These are phyloP conservation scores for Meloidogyne floridensis DNA, from an alignment of 1,140 invertebrate genomes.

Conservation along the genomic window DNA sequence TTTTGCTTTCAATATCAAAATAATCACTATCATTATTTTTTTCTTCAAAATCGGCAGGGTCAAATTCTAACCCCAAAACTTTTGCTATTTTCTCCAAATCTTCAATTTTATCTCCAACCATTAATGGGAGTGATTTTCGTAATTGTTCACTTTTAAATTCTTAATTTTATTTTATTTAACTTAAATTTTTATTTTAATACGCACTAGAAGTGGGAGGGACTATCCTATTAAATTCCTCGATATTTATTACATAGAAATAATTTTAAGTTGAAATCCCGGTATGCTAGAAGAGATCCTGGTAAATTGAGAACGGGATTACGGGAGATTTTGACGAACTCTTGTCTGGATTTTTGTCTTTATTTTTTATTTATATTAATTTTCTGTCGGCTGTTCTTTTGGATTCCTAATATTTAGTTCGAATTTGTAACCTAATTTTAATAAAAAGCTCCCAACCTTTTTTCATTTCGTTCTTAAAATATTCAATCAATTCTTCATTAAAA, in stretches of 20 bases:
- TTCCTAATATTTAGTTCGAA: no score
- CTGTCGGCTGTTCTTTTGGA: no score
- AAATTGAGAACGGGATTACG: no score
- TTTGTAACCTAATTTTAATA: no score
- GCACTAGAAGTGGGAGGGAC: no score
- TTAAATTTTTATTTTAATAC: neutral
- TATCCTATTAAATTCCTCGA: no score
- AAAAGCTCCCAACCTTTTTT: neutral
- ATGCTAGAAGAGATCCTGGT: no score
- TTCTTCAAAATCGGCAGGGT: neutral
- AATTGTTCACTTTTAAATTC: neutral
- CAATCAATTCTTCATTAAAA: neutral
- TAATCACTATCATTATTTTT: neutral
- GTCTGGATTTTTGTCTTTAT: no score
- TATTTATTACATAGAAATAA: no score
- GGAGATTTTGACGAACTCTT: no score
- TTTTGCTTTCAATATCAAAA: neutral
- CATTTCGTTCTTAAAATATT: neutral
- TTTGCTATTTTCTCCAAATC: neutral
- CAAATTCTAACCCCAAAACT: neutral
- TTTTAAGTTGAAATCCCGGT: no score
- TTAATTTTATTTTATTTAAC: neutral
- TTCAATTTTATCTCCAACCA: neutral
- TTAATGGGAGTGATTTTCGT: neutral
- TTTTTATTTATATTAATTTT: no score